Evolutionary conservation across 2,797 vertebrate genomes (phyloP).

Genomic region (Galagoides demidoff): DNA sequence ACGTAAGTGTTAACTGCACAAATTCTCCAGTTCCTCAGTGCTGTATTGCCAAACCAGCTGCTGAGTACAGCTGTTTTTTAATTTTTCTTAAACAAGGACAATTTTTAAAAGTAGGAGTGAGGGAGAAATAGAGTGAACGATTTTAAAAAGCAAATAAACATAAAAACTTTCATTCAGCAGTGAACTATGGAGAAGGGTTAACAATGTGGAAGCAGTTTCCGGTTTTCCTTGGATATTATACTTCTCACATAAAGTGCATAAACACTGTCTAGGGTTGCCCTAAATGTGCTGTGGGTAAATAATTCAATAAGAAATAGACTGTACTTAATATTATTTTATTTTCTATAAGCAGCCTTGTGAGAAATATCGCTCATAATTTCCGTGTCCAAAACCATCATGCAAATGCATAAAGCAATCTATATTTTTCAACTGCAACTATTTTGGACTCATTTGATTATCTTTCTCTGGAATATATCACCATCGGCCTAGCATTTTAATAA

Average conservation of each 20-base stretch:
- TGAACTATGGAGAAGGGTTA: not conserved
- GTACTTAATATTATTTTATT: constrained; percentile 13
- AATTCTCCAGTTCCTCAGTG: constrained; percentile 81
- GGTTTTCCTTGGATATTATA: constrained; percentile 35
- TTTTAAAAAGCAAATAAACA: constrained; percentile 57
- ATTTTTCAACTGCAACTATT: constrained; percentile 32
- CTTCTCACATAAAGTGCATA: not conserved
- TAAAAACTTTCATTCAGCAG: not conserved
- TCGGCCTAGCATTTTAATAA: not conserved
- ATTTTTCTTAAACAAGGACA: constrained; percentile 76
- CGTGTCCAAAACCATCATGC: constrained; percentile 7
- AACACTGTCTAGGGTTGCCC: not conserved
- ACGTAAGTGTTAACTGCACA: constrained; percentile 83
- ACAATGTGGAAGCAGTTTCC: constrained; percentile 9
- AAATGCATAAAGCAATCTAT: constrained; percentile 33
- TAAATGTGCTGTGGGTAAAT: not conserved
- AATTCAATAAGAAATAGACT: constrained; percentile 28
- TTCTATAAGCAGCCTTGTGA: constrained; percentile 2
- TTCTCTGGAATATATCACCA: not conserved
- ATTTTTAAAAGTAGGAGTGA: constrained; percentile 56
- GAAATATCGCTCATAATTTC: constrained; percentile 37
- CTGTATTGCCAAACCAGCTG: constrained; percentile 86
- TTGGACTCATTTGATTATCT: constrained; percentile 15
- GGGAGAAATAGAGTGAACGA: constrained; percentile 45
- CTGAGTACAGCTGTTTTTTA: constrained; percentile 84